These are phyloP conservation scores for Thymallus thymallus DNA, from an alignment of 2,113 vertebrate species.

Conservation along the genomic window DNA sequence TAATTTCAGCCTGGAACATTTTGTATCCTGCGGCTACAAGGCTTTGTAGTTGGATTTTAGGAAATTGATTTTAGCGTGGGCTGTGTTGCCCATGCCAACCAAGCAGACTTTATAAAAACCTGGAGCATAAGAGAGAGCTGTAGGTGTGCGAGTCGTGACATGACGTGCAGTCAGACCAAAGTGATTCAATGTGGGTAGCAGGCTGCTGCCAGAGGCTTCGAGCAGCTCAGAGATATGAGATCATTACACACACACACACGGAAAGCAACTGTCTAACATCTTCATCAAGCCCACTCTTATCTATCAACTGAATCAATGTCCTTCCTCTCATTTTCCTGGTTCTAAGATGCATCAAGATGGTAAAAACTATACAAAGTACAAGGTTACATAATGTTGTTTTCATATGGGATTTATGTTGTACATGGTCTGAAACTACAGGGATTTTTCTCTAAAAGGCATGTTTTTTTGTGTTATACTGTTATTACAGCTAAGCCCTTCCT, in stretches of 20 bases:
- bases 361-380: neutral
- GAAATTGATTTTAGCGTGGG: slow-evolving; percentile 48
- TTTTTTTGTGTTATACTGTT: too few relatives aligned
- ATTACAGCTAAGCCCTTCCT: too few relatives aligned
- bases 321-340: neutral
- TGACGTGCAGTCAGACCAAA: slow-evolving; percentile 16
- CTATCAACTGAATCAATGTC: neutral
- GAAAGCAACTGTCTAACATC: neutral
- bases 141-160: slow-evolving; percentile 47
- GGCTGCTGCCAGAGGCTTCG: slow-evolving; percentile 1
- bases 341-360: neutral
- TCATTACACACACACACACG: neutral
- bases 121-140: slow-evolving; percentile 35
- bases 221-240: slow-evolving; percentile 1
- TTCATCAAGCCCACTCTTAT: neutral
- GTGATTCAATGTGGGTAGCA: neutral
- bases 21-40: slow-evolving; percentile 1
- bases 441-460: too few relatives aligned
- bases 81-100: slow-evolving; percentile 21
- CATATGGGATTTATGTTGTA: too few relatives aligned
- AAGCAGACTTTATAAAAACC: slow-evolving; percentile 16
- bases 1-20: slow-evolving; percentile 1
- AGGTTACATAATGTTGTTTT: too few relatives aligned
- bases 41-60: slow-evolving; percentile 29
- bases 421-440: too few relatives aligned